These are phyloP conservation scores for Diadophis punctatus DNA, from an alignment of 2,113 vertebrate genomes.

Conservation along the genomic window DNA sequence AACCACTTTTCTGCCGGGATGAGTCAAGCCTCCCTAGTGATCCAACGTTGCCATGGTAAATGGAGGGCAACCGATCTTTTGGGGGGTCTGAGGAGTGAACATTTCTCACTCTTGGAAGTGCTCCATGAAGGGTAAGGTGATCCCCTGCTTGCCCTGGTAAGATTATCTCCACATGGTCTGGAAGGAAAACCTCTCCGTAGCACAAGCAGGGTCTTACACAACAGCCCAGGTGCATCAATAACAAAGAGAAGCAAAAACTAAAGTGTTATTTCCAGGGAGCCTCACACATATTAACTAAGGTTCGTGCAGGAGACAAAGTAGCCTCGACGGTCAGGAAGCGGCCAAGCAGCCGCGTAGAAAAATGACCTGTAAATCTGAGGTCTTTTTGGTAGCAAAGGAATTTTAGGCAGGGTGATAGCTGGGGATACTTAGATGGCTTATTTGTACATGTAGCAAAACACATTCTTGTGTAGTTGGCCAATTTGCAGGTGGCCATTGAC, in stretches of 20 bases:
- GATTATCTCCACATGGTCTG: conserved; percentile 46
- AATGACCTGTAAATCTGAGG: not conserved
- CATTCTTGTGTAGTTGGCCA: not conserved
- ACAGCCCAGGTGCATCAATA: conserved; percentile 46
- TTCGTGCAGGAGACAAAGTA: not conserved
- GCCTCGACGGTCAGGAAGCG: conserved; percentile 35
- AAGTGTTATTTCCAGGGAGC: conserved; percentile 25
- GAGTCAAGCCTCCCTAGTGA: not conserved
- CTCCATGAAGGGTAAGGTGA: conserved; percentile 46
- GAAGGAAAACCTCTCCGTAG: conserved; percentile 33
- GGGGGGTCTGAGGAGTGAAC: not conserved
- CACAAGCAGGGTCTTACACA: not conserved
- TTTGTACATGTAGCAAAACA: not conserved
- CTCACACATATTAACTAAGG: conserved; percentile 49
- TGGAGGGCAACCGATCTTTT: not conserved
- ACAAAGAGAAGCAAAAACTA: conserved; percentile 32
- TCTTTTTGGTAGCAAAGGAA: not conserved
- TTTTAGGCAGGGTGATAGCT: too few species aligned
- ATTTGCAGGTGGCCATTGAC: not conserved
- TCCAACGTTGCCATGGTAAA: not conserved
- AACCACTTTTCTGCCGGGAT: conserved; percentile 22
- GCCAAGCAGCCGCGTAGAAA: not conserved
- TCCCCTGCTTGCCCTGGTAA: conserved; percentile 49
- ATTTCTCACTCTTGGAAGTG: conserved; percentile 3
- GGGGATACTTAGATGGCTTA: not conserved